phyloP scores from a whole-genome alignment of 2,888 invertebrate genomes.

The Minunthozetes semirufus region DNA sequence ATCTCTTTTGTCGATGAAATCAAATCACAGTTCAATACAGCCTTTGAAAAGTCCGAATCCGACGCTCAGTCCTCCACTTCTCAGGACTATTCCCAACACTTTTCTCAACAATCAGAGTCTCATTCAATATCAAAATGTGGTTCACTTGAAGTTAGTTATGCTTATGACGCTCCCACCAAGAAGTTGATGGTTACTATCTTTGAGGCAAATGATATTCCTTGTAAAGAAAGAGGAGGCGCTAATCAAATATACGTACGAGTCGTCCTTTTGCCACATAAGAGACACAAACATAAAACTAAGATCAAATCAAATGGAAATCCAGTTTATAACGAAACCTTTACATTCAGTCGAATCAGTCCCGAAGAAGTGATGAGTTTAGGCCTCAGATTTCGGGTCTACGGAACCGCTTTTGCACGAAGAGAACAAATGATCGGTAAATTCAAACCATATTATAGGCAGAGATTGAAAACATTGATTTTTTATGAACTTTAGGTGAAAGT shows the following conservation, averaged over 20 bases:
- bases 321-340: slow-evolving; percentile 85
- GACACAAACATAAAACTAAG: slow-evolving; percentile 89
- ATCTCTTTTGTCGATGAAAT: slow-evolving; percentile 37
- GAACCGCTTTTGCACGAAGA: slow-evolving; percentile 84
- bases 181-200: slow-evolving; percentile 87
- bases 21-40: slow-evolving; percentile 27
- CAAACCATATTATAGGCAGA: neutral
- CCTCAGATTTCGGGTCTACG: slow-evolving; percentile 78
- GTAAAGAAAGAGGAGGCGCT: slow-evolving; percentile 59
- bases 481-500: slow-evolving; percentile 58
- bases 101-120: slow-evolving; percentile 20
- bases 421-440: slow-evolving; percentile 67
- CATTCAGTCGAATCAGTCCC: slow-evolving; percentile 81
- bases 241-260: slow-evolving; percentile 72
- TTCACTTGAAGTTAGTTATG: slow-evolving; percentile 74
- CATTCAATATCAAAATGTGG: slow-evolving; percentile 53
- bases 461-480: neutral
- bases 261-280: slow-evolving; percentile 79
- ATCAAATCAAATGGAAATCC: slow-evolving; percentile 83
- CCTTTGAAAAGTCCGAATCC: slow-evolving; percentile 28
- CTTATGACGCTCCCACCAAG: slow-evolving; percentile 81
- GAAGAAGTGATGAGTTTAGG: slow-evolving; percentile 92
- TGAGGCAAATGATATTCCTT: slow-evolving; percentile 73
- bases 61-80: slow-evolving; percentile 32
- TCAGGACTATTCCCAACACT: slow-evolving; percentile 29